Conservation (phyloP, 1,140 invertebrate genomes). For the Meloidogyne chitwoodi region DNA sequence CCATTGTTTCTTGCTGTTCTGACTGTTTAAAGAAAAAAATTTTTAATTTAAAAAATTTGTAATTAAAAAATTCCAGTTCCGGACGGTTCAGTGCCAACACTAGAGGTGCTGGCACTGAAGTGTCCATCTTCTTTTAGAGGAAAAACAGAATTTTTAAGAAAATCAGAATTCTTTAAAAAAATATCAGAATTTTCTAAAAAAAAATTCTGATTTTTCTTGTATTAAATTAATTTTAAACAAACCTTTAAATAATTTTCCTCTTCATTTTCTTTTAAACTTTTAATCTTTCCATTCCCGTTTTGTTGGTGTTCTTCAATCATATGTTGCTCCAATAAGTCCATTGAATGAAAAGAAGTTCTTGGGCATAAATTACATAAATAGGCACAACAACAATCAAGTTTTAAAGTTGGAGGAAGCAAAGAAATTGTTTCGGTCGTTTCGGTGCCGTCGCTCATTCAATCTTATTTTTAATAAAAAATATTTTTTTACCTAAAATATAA, state of each 20-base stretch:
- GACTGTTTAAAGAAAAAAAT: background rate
- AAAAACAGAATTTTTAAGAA: too few relatives aligned
- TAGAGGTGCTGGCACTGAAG: too few relatives aligned
- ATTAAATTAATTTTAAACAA: background rate
- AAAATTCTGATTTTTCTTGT: background rate
- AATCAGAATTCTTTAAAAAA: too few relatives aligned
- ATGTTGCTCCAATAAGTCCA: conserved; percentile 16
- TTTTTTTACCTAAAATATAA: background rate
- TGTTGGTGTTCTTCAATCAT: conserved; percentile 6
- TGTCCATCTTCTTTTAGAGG: too few relatives aligned
- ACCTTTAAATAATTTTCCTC: background rate
- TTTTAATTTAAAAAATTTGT: background rate
- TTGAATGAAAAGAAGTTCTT: background rate
- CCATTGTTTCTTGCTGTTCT: background rate
- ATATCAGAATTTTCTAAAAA: too few relatives aligned
- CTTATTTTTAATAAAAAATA: background rate
- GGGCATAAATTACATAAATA: conserved; percentile 13
- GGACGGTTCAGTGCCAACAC: background rate
- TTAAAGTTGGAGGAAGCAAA: background rate
- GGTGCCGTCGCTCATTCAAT: background rate
- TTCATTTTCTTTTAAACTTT: background rate
- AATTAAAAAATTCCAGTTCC: too few relatives aligned
- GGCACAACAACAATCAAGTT: background rate
- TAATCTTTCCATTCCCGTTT: background rate
- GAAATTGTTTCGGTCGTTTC: background rate